Evolutionary conservation across 2,113 vertebrate genomes (phyloP).

Genomic region (Syrmaticus mikado): DNA sequence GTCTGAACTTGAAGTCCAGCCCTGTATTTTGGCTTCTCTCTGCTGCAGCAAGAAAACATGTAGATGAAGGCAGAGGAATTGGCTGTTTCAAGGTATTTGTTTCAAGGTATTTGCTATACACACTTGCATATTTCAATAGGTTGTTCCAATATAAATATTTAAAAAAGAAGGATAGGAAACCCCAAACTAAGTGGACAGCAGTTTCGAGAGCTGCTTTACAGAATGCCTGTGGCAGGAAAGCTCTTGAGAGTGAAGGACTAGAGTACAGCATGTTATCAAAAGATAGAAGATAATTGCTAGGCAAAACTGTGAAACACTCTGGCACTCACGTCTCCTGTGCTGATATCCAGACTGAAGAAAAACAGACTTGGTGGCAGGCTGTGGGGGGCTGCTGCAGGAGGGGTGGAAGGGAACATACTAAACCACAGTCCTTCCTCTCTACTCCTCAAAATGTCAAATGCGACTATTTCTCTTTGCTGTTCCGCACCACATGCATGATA

Average conservation of each 20-base stretch:
- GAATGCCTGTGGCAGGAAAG: not conserved
- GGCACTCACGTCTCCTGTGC: not conserved
- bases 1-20: constrained; percentile 15
- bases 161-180: not conserved
- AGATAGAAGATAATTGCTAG: constrained; percentile 42
- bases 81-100: not conserved
- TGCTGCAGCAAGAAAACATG: constrained; percentile 13
- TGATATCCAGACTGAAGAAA: not conserved
- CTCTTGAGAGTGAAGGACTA: not conserved
- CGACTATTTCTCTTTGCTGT: not conserved
- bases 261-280: not conserved
- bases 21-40: constrained; percentile 8
- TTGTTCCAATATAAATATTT: constrained; percentile 64
- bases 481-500: not conserved
- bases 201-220: constrained; percentile 7
- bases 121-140: constrained; percentile 22
- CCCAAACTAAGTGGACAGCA: not conserved
- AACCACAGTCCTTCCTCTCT: not conserved
- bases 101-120: not conserved
- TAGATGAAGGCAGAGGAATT: not conserved
- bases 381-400: not conserved
- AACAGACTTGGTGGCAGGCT: not conserved
- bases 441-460: not conserved
- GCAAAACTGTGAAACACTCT: constrained; percentile 6
- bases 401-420: not conserved